phyloP scores from a whole-genome alignment of 1,140 invertebrate species.

The Cydia splendana region DNA sequence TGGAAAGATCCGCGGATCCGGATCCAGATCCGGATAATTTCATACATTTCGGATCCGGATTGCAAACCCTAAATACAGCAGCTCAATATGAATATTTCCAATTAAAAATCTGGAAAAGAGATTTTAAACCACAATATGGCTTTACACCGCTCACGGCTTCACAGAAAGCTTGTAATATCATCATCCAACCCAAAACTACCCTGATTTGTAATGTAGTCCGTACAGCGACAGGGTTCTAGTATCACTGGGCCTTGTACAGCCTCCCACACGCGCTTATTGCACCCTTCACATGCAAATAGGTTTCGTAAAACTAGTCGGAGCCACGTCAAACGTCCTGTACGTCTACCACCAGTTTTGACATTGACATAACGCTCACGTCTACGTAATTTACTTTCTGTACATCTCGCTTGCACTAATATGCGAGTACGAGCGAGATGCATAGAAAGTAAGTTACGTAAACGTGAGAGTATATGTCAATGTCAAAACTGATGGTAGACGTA shows the following conservation, averaged over 20 bases:
- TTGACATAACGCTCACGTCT: no score
- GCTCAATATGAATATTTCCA: neutral
- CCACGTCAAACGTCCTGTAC: neutral
- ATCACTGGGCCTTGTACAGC: neutral
- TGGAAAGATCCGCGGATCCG: no score
- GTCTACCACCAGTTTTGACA: no score
- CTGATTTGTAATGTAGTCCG: neutral
- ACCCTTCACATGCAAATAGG: conserved; percentile 7
- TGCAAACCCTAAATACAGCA: no score
- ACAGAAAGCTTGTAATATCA: neutral
- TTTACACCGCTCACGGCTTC: neutral
- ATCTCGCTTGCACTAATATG: no score
- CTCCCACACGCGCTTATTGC: conserved; percentile 12
- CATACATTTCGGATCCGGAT: no score
- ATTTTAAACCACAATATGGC: neutral
- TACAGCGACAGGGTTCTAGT: neutral
- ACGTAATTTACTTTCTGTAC: no score
- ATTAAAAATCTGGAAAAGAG: conserved; percentile 5
- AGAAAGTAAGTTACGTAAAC: no score
- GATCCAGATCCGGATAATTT: no score
- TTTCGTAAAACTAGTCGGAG: neutral
- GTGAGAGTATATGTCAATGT: no score
- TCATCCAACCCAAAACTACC: neutral
- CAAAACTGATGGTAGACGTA: no score
- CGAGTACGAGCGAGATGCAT: no score